Conservation (phyloP, 2,113 vertebrate genomes). For the Sebastes fasciatus region DNA sequence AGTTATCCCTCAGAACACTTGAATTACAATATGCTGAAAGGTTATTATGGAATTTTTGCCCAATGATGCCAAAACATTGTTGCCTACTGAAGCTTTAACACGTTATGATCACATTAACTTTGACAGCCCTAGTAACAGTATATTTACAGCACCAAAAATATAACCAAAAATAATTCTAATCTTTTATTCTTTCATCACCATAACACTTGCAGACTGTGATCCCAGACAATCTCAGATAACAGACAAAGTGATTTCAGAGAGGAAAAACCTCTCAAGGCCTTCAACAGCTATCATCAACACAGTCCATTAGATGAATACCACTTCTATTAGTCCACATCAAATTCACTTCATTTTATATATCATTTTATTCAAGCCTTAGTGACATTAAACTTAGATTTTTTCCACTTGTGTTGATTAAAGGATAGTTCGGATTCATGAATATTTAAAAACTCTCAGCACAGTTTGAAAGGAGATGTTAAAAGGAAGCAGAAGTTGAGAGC, state of each 20-base stretch:
- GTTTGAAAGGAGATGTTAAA: constrained; percentile 9
- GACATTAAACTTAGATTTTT: constrained; percentile 13
- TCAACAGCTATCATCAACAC: background rate
- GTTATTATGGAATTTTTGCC: no score
- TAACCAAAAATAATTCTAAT: background rate
- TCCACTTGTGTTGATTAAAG: constrained; percentile 23
- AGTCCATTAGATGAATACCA: constrained; percentile 7
- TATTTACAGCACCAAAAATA: background rate
- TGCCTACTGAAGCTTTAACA: no score
- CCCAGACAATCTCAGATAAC: background rate
- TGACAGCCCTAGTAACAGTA: no score
- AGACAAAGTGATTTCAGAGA: background rate
- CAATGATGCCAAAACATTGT: no score
- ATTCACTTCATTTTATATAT: background rate
- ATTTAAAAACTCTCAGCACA: constrained; percentile 20
- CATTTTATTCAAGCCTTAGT: background rate
- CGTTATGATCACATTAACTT: no score
- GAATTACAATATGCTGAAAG: no score
- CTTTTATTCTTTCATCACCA: background rate
- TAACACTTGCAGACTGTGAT: background rate
- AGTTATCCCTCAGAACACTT: no score
- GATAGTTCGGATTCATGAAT: background rate
- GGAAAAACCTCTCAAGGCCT: background rate
- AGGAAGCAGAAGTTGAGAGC: constrained; percentile 11
- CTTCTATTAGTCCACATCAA: background rate